Conservation (phyloP, 2,888 invertebrate genomes). For the Conistra vaccinii region DNA sequence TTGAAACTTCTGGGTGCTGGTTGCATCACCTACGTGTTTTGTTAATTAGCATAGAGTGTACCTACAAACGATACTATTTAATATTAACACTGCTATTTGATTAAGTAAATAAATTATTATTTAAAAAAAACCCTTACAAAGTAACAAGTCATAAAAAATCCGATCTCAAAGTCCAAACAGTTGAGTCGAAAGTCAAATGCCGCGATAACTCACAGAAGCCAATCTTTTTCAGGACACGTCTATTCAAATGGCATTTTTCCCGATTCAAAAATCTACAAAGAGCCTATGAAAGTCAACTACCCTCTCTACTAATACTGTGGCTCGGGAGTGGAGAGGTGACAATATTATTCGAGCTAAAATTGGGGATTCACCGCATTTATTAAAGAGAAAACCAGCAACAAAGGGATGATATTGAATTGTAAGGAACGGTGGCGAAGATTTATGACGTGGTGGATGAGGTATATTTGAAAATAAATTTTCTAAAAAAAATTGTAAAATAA, state of each 20-base stretch:
- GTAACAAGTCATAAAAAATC: neutral
- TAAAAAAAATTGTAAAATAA: neutral
- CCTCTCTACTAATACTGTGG: conserved; percentile 66
- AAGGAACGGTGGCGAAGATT: conserved; percentile 76
- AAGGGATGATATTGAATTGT: conserved; percentile 90
- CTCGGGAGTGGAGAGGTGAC: conserved; percentile 80
- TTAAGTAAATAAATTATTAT: no score
- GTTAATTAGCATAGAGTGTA: no score
- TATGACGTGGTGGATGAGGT: conserved; percentile 69
- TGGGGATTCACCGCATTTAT: conserved; percentile 88
- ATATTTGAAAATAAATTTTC: conserved; percentile 3
- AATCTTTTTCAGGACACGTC: conserved; percentile 61
- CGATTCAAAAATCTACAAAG: conserved; percentile 68
- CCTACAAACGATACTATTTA: no score
- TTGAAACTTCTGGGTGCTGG: no score
- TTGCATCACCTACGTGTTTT: no score
- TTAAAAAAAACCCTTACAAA: no score
- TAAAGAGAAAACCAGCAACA: conserved; percentile 90
- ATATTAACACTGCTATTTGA: no score
- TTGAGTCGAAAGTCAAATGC: conserved; percentile 31
- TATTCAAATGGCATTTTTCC: conserved; percentile 68
- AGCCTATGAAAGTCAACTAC: conserved; percentile 77
- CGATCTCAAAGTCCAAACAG: conserved; percentile 2
- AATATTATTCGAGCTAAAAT: conserved; percentile 88
- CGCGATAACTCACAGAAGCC: conserved; percentile 46